A percentile compares a stretch with the other conserved stretches of the same genome.
Conservation (phyloP, 2,888 invertebrate genomes). For the Ormia ochracea region DNA sequence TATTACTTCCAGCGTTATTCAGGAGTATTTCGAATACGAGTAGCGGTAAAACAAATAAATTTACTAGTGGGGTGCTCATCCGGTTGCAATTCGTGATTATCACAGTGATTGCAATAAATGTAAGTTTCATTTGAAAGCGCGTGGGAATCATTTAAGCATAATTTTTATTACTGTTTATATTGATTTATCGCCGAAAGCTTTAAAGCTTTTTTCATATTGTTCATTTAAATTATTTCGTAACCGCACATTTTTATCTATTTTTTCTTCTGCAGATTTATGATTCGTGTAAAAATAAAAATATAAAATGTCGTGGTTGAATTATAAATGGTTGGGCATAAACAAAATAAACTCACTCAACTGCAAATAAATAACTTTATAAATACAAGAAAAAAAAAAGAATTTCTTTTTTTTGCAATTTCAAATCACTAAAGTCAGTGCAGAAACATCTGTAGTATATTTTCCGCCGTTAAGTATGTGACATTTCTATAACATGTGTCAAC, state of each 20-base stretch:
- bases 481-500: conserved; percentile 23
- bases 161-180: neutral
- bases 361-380: neutral
- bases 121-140: neutral
- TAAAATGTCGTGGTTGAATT: neutral
- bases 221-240: neutral
- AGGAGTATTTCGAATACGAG: too few relatives aligned
- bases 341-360: neutral
- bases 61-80: too few relatives aligned
- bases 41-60: too few relatives aligned
- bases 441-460: neutral
- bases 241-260: neutral
- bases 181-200: neutral
- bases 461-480: neutral
- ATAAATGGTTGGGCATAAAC: neutral
- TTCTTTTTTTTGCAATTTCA: neutral
- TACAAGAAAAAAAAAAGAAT: neutral
- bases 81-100: too few relatives aligned
- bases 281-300: too few relatives aligned
- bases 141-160: neutral
- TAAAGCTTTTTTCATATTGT: neutral
- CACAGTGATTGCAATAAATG: neutral
- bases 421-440: neutral
- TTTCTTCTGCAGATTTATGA: neutral
- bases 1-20: too few relatives aligned